phyloP scores from a whole-genome alignment of 2,888 invertebrate genomes.

The Scaeva pyrastri region DNA sequence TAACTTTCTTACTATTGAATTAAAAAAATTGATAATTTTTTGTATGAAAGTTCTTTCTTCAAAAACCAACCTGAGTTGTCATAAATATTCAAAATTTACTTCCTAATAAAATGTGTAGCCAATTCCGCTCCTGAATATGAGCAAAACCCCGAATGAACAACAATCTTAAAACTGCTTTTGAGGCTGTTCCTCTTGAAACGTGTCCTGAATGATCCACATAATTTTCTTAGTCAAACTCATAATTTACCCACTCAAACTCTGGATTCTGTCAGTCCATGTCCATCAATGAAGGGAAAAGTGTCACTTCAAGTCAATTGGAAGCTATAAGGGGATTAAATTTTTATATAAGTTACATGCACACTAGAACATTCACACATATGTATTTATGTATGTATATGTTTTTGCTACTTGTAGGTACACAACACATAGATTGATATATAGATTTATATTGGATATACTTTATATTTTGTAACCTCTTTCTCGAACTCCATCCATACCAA shows the following conservation, averaged over 20 bases:
- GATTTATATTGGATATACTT: not conserved
- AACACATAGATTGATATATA: not conserved
- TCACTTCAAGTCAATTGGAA: conserved; percentile 71
- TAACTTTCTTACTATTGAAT: no score
- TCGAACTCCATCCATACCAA: not conserved
- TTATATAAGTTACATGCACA: not conserved
- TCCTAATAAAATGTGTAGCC: not conserved
- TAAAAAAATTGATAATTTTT: no score
- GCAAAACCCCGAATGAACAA: conserved; percentile 22
- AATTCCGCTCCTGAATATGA: conserved; percentile 1
- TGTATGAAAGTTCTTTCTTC: no score
- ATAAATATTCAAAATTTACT: no score
- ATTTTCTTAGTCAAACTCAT: conserved; percentile 62
- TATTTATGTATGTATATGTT: not conserved
- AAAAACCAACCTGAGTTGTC: no score
- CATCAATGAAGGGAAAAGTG: conserved; percentile 56
- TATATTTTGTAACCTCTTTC: conserved; percentile 57
- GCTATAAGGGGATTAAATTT: conserved; percentile 60
- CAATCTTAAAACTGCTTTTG: conserved; percentile 44
- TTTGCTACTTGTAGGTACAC: no score
- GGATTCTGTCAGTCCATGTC: conserved; percentile 23
- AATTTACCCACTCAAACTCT: conserved; percentile 41
- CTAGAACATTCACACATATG: not conserved
- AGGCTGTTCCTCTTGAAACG: conserved; percentile 63
- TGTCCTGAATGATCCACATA: conserved; percentile 71